A percentile compares a stretch with the other conserved stretches of the same genome.
Conservation (phyloP, 2,888 invertebrate genomes). For the Mythimna impura region DNA sequence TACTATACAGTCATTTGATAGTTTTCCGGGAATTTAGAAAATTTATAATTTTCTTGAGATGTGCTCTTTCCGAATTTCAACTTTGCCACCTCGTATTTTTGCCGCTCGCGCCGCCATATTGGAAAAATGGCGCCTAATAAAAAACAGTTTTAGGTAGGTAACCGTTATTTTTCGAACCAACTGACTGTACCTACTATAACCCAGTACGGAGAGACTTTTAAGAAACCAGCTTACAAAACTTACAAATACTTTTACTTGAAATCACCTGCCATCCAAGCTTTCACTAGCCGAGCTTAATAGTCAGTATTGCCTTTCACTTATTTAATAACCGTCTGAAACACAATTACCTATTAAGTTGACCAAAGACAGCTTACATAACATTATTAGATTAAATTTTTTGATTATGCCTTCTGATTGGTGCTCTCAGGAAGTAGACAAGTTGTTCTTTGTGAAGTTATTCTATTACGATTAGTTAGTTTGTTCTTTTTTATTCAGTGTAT, state of each 20-base stretch:
- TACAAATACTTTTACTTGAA: constrained; percentile 46
- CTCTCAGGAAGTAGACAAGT: constrained; percentile 4
- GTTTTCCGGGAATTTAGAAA: too few species aligned
- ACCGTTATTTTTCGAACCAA: too few species aligned
- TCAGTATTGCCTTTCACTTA: constrained; percentile 47
- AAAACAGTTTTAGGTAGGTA: too few species aligned
- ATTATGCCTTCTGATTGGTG: constrained; percentile 10
- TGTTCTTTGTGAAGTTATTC: not conserved
- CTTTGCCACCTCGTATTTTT: too few species aligned
- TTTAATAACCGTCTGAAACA: constrained; percentile 35
- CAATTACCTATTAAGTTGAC: constrained; percentile 38
- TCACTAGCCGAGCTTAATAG: constrained; percentile 42
- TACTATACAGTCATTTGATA: not conserved
- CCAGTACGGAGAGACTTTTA: not conserved
- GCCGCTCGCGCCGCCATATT: too few species aligned
- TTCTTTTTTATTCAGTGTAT: not conserved
- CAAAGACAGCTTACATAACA: constrained; percentile 38
- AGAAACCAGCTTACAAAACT: constrained; percentile 29
- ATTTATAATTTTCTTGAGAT: too few species aligned
- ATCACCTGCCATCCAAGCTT: constrained; percentile 37
- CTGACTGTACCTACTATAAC: too few species aligned
- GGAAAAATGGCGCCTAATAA: too few species aligned
- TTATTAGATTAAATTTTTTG: constrained; percentile 10
- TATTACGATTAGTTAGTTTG: not conserved
- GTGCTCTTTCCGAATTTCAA: too few species aligned